Conservation (phyloP, 1,140 invertebrate genomes). For the Drosophila leontia region DNA sequence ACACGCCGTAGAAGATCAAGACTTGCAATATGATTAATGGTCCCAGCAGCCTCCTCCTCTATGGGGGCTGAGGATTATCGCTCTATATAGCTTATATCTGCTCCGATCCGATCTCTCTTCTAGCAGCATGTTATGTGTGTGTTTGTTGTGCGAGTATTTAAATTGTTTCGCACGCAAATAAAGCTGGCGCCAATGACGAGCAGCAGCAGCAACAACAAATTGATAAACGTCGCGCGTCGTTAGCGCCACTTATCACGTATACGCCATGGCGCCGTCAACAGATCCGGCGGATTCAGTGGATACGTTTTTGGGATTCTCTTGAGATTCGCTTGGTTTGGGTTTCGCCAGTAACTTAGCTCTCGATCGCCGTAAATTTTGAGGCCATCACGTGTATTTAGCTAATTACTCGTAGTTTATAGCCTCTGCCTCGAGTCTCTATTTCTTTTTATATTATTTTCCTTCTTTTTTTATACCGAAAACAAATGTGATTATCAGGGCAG, state of each 20-base stretch:
- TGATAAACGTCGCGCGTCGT: slow-evolving; percentile 80
- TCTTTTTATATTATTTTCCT: not conserved
- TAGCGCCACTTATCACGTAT: slow-evolving; percentile 83
- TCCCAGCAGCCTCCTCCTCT: not conserved
- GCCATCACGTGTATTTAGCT: slow-evolving; percentile 48
- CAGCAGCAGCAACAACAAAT: slow-evolving; percentile 48
- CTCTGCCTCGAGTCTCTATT: not conserved
- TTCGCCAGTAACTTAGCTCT: not conserved
- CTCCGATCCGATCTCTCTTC: slow-evolving; percentile 14
- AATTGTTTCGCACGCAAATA: slow-evolving; percentile 81
- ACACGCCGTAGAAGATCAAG: slow-evolving; percentile 25
- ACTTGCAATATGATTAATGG: slow-evolving; percentile 49
- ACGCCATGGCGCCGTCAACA: slow-evolving; percentile 64
- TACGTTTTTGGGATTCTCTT: not conserved
- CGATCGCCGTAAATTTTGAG: slow-evolving; percentile 12
- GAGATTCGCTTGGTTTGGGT: not conserved
- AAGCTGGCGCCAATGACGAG: slow-evolving; percentile 76
- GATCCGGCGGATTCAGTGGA: slow-evolving; percentile 23
- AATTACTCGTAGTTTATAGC: slow-evolving; percentile 55
- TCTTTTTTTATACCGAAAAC: slow-evolving; percentile 11
- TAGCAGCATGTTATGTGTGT: not conserved
- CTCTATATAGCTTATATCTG: slow-evolving; percentile 9
- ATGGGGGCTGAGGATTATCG: slow-evolving; percentile 29
- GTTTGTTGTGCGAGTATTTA: slow-evolving; percentile 38
- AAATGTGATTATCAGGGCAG: slow-evolving; percentile 35